Evolutionary conservation across 2,888 invertebrate species (phyloP).

Genomic region (Polydrusus tereticollis): DNA sequence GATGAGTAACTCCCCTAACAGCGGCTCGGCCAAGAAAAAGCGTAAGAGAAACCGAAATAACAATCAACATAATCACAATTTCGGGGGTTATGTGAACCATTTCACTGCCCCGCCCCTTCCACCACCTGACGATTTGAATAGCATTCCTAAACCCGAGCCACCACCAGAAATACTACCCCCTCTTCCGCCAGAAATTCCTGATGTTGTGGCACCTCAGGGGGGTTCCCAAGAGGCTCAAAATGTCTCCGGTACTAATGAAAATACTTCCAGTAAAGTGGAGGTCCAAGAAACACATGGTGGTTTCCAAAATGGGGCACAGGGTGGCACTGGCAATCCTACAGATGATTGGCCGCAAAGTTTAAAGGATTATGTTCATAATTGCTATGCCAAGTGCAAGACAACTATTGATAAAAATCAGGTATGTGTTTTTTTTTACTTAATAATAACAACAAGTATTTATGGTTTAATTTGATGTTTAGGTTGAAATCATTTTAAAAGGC

Average conservation of each 20-base stretch:
- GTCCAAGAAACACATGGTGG: background rate
- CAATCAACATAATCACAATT: constrained; percentile 57
- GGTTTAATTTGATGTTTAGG: constrained; percentile 68
- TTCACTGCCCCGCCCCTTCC: constrained; percentile 65
- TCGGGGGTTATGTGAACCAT: constrained; percentile 53
- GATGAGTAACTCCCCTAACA: constrained; percentile 66
- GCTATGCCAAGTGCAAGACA: constrained; percentile 91
- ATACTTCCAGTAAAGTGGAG: no score
- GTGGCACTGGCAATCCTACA: constrained; percentile 68
- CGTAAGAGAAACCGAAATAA: constrained; percentile 79
- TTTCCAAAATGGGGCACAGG: constrained; percentile 23
- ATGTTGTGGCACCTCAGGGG: background rate
- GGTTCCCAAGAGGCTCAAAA: background rate
- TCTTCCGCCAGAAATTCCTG: constrained; percentile 51
- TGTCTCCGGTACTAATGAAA: background rate
- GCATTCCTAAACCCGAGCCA: constrained; percentile 69
- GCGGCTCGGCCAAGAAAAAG: constrained; percentile 79
- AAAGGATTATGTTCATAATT: constrained; percentile 87
- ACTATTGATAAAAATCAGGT: constrained; percentile 89
- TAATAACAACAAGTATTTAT: no score
- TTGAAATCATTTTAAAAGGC: constrained; percentile 93
- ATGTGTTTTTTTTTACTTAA: background rate
- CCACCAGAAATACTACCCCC: constrained; percentile 71
- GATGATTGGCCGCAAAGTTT: constrained; percentile 82
- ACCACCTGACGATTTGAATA: constrained; percentile 65